Evolutionary conservation across 1,140 invertebrate species (phyloP).

Genomic region (Macrobrachium rosenbergii): DNA sequence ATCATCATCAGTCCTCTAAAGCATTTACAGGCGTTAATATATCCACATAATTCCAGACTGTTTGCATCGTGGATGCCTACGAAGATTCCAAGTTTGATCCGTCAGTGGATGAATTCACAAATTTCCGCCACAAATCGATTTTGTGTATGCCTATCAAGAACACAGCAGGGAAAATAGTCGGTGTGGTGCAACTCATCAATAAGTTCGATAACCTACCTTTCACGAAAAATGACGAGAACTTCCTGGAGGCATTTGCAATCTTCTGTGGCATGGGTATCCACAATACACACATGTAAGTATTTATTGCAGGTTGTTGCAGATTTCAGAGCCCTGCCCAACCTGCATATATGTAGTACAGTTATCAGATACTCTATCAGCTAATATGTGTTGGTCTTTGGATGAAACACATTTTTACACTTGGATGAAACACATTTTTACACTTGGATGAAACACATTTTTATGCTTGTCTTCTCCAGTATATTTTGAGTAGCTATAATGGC

Average conservation of each 20-base stretch:
- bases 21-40: neutral
- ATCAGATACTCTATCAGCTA: no score
- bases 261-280: slow-evolving; percentile 98
- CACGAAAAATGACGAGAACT: slow-evolving; percentile 93
- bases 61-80: slow-evolving; percentile 92
- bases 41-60: slow-evolving; percentile 75
- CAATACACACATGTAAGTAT: slow-evolving; percentile 89
- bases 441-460: no score
- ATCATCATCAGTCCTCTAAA: neutral
- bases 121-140: slow-evolving; percentile 86
- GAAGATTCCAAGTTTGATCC: slow-evolving; percentile 92
- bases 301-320: neutral
- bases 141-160: slow-evolving; percentile 95
- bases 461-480: no score
- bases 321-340: neutral
- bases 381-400: no score
- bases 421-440: no score
- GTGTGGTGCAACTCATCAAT: slow-evolving; percentile 90
- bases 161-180: slow-evolving; percentile 88
- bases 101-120: slow-evolving; percentile 82
- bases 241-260: slow-evolving; percentile 95
- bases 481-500: no score
- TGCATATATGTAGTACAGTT: no score
- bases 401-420: no score
- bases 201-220: slow-evolving; percentile 91